These are phyloP conservation scores for Lates japonicus DNA, from an alignment of 2,797 vertebrate species.

Conservation along the genomic window DNA sequence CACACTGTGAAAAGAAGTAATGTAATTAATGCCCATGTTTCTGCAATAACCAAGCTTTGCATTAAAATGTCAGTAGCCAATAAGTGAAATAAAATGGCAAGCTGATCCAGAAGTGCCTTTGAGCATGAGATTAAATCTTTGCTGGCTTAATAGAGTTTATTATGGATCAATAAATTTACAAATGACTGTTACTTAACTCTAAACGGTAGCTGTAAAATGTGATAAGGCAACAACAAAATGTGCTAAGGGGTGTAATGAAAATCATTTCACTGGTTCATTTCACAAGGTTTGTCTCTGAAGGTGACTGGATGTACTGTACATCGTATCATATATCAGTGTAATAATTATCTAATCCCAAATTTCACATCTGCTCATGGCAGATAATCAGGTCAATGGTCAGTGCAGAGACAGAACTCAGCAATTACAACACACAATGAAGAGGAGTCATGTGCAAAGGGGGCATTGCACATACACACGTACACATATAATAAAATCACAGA, in stretches of 20 bases:
- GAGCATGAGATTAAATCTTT: neutral
- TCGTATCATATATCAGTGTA: constrained; percentile 5
- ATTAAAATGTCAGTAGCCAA: neutral
- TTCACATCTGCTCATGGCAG: neutral
- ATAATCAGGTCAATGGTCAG: constrained; percentile 5
- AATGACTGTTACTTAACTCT: neutral
- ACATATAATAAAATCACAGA: neutral
- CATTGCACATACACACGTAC: neutral
- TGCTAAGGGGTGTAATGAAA: neutral
- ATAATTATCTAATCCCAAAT: constrained; percentile 17
- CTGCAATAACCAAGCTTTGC: neutral
- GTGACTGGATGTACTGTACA: neutral
- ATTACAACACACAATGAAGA: constrained; percentile 10
- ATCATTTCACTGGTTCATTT: neutral
- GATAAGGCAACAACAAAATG: neutral
- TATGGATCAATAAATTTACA: neutral
- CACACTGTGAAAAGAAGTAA: constrained; percentile 73
- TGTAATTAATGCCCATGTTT: neutral
- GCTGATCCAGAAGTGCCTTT: neutral
- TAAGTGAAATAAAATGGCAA: neutral
- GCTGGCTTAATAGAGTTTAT: constrained; percentile 5
- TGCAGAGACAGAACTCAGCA: neutral
- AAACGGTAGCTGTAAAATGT: constrained; percentile 14
- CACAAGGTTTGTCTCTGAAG: neutral
- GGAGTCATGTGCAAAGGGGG: neutral